Evolutionary conservation across 2,113 vertebrate genomes (phyloP), one percentile per base, ranked within the genome.

Genomic region (Pollachius pollachius): DNA sequence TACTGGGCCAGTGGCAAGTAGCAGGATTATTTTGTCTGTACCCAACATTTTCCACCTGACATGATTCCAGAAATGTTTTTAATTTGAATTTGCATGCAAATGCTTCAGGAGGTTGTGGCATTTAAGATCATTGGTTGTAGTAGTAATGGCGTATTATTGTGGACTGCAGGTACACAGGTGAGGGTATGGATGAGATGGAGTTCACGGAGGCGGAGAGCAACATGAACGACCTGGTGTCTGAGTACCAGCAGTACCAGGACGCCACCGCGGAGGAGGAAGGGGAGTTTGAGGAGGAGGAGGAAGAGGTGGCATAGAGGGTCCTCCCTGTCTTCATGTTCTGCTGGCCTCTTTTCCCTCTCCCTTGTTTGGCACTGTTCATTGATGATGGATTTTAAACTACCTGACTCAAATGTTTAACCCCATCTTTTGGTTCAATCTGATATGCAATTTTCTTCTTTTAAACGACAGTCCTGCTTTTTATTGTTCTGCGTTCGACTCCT

Each of bases 241-340:
- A 95, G 83, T 95, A 95, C 76, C 94, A 95, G 88, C 94, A 95
- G 89, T 95, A 95, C 85, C 94, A 95, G 88, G 94, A 95, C 0
- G 94, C 94, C 64, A 95, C 94, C 0, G 94, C 94, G 0, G 94
- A 95, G 82, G 94, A 95, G 71, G 94, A 96, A 84, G 94, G 94
- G 0, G 94, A 95, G 80, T 95, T 96, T 7, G 94, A 96, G 80
- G 94, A 95, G 76, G 94, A 95, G 69, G 93, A 85, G 0, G 94
- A 95, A 67, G 93, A 95, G 12, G 17, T 21, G 19, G 64, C 64
- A n/a, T 65, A 64, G 27, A 64, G 16, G 30, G 6, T 30, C 13
- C 9, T 5, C 23, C 12, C 62, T 21, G 17, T 56, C 8, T 16
- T 21, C 21, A 13, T 4, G 15, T 11, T 4, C 19, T 62, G 61